These are phyloP conservation scores for Indicator indicator DNA, from an alignment of 2,113 vertebrate species.

Conservation along the genomic window DNA sequence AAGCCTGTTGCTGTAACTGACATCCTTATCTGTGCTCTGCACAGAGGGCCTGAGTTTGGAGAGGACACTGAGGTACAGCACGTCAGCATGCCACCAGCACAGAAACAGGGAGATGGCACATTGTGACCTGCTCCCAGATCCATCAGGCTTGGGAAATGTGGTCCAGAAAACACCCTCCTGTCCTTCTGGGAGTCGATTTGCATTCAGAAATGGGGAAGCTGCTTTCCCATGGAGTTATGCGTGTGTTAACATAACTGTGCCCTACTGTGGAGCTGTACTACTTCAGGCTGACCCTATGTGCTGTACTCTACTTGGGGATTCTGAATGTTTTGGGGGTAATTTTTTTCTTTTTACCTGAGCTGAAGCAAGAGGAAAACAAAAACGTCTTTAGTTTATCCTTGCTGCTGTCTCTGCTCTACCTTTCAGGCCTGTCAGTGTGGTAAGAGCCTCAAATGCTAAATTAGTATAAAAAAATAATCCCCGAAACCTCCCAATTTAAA, in stretches of 20 bases:
- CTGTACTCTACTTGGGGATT: not conserved
- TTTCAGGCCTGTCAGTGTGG: not conserved
- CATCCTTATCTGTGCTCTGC: not conserved
- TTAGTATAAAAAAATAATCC: not conserved
- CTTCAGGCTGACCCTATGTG: not conserved
- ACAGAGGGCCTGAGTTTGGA: not conserved
- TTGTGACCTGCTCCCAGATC: not conserved
- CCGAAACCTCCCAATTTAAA: not conserved
- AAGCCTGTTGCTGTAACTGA: not conserved
- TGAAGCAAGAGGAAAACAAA: not conserved
- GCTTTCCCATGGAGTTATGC: not conserved
- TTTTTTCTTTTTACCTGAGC: not conserved
- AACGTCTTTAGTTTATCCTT: not conserved
- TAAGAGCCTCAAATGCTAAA: not conserved
- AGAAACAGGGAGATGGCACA: not conserved
- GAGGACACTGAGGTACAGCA: rapidly evolving
- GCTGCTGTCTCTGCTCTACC: not conserved
- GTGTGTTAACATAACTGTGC: not conserved
- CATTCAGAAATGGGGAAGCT: not conserved
- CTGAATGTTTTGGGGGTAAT: not conserved
- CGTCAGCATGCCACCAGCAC: not conserved
- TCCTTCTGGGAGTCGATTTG: rapidly evolving
- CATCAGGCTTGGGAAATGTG: not conserved
- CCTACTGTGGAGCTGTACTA: not conserved
- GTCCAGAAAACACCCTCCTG: not conserved